These are phyloP conservation scores for Drosophila miranda DNA, from an alignment of 1,140 invertebrate species.

Conservation along the genomic window DNA sequence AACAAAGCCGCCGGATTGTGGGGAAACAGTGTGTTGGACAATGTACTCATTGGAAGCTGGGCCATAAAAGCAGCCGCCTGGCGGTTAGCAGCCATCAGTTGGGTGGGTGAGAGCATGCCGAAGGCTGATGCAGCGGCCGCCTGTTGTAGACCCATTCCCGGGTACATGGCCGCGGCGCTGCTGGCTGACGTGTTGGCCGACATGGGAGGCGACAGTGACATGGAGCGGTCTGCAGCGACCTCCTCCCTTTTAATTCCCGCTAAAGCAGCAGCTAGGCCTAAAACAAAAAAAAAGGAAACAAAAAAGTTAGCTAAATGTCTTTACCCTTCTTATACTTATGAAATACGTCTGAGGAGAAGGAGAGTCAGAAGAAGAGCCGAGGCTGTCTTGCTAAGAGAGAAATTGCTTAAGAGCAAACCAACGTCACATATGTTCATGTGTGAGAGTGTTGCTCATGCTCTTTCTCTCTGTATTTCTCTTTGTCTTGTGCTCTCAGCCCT, in stretches of 20 bases:
- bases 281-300: conserved; percentile 42
- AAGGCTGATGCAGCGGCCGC: conserved; percentile 82
- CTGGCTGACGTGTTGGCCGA: conserved; percentile 73
- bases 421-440: conserved; percentile 36
- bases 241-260: conserved; percentile 82
- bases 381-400: conserved; percentile 21
- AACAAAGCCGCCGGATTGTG: conserved; percentile 84
- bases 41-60: conserved; percentile 74
- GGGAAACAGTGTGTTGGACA: conserved; percentile 81
- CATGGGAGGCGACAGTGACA: conserved; percentile 79
- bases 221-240: conserved; percentile 74
- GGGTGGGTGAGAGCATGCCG: conserved; percentile 83
- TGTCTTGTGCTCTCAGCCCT: conserved; percentile 28
- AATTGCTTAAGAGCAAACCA: conserved; percentile 28
- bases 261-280: conserved; percentile 83
- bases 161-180: conserved; percentile 79
- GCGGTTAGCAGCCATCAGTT: conserved; percentile 84
- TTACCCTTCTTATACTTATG: too few species aligned
- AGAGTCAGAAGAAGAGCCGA: not conserved
- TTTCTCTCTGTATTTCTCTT: conserved; percentile 17
- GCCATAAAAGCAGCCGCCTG: conserved; percentile 83
- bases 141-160: conserved; percentile 77
- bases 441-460: conserved; percentile 21
- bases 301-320: conserved; percentile 26
- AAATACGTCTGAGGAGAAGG: not conserved